Evolutionary conservation across 2,888 invertebrate genomes (phyloP), one percentile per base, ranked within the genome.

Genomic region (Zhengitettix transpicula): DNA sequence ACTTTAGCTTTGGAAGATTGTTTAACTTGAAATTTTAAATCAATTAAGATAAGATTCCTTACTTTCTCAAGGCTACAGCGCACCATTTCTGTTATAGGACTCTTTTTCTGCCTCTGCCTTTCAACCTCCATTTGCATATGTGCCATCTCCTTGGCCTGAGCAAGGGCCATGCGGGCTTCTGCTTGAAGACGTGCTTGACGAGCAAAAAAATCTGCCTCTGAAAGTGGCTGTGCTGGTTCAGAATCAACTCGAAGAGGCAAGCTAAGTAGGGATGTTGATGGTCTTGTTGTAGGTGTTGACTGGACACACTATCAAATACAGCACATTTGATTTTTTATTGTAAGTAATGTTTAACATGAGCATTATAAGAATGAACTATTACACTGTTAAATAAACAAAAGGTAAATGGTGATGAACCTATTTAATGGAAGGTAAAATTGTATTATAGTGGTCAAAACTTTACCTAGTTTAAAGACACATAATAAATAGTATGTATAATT

Each of bases 111-210:
- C 65, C 80, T 76, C 68, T 85, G 85, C 14, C 85, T 77, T 68
- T 84, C 83, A 63, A 87, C 86, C 79, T 88, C 88, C 88, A 92
- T 90, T 74, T 92, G 90, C 81, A 91, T 85, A 67, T 88, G 83
- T 42, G 93, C 92, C 84, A 91, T 87, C 73, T 91, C 88, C 71
- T 92, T 91, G 40, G 93, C 92, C 74, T 92, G 90, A 1, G 89
- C 85, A 62, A 93, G 75, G 9, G 92, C 92, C 78, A 89, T 83
- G 68, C 90, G 77, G 8, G 92, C 91, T 73, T 93, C 92, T 55
- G 89, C 86, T 72, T 91, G 89, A 60, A 93, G 77, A 66, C 88
- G 81, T 10, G 88, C 85, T 74, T 89, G 89, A 62, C 85, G 80
- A 17, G 85, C 83, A 71, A 86, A 87, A 72, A 90, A 89, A 72